A percentile compares a stretch with the other conserved stretches of the same genome.
Conservation (phyloP, 2,888 invertebrate genomes). For the Stenodema calcarata region DNA sequence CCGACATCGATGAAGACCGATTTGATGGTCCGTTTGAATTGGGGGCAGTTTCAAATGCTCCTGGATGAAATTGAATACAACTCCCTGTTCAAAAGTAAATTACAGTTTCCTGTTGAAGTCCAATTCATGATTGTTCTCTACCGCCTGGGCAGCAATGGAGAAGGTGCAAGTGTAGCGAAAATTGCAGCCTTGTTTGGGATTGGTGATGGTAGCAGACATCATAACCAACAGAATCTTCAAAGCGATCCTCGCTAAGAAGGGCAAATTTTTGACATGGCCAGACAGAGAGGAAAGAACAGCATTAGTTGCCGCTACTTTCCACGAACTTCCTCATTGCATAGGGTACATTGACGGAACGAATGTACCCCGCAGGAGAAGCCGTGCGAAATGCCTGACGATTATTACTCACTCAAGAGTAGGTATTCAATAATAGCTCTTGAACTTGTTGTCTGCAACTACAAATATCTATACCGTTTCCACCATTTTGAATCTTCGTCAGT, state of each 20-base stretch:
- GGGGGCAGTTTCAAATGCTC: background rate
- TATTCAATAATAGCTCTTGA: no score
- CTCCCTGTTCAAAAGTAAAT: background rate
- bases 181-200: slow-evolving; percentile 4
- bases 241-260: background rate
- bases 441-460: no score
- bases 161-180: background rate
- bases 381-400: background rate
- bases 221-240: background rate
- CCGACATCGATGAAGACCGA: slow-evolving; percentile 3
- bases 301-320: background rate
- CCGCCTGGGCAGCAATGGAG: slow-evolving; percentile 3
- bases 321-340: slow-evolving; percentile 36
- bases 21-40: slow-evolving; percentile 14
- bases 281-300: background rate
- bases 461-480: no score
- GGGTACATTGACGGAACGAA: slow-evolving; percentile 44
- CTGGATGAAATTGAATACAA: background rate
- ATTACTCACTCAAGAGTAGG: no score
- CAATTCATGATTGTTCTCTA: slow-evolving; percentile 1
- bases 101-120: slow-evolving; percentile 8
- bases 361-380: slow-evolving; percentile 44
- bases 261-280: background rate
- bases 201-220: slow-evolving; percentile 20
- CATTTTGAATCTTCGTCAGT: no score